phyloP scores from a whole-genome alignment of 2,113 vertebrate species.

The Clarias gariepinus region DNA sequence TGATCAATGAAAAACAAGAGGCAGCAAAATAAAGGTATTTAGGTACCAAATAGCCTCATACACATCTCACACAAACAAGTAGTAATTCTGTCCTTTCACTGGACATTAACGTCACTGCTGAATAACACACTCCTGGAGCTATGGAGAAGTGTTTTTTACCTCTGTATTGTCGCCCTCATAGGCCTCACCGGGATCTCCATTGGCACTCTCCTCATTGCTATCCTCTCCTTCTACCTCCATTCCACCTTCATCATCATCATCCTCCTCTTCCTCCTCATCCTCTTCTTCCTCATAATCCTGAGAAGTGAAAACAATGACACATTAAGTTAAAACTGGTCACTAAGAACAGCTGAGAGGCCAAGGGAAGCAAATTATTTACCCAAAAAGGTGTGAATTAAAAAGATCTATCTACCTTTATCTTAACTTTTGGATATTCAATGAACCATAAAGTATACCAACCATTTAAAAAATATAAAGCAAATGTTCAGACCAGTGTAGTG shows the following conservation, averaged over 20 bases:
- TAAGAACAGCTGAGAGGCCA: background rate
- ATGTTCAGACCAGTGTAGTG: background rate
- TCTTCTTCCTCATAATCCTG: conserved; percentile 82
- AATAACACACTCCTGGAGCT: background rate
- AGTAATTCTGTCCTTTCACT: background rate
- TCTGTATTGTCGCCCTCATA: conserved; percentile 91
- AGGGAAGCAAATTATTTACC: background rate
- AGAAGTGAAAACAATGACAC: background rate
- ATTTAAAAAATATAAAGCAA: background rate
- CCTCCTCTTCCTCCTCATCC: conserved; percentile 84
- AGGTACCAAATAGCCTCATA: background rate
- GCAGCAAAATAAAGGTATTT: background rate
- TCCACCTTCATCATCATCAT: conserved; percentile 89
- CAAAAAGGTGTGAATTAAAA: background rate
- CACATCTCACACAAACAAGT: background rate
- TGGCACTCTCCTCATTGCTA: conserved; percentile 88
- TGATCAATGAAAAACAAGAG: background rate
- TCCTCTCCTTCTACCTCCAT: conserved; percentile 93
- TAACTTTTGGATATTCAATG: background rate
- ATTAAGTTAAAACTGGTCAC: background rate
- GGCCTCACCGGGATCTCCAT: conserved; percentile 86
- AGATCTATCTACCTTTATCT: too few relatives aligned
- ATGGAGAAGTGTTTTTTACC: conserved; percentile 63
- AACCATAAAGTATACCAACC: background rate
- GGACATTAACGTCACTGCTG: background rate